Evolutionary conservation across 2,888 invertebrate species (phyloP), one percentile per base, ranked within the genome.

Genomic region (Seira sanloemensis): DNA sequence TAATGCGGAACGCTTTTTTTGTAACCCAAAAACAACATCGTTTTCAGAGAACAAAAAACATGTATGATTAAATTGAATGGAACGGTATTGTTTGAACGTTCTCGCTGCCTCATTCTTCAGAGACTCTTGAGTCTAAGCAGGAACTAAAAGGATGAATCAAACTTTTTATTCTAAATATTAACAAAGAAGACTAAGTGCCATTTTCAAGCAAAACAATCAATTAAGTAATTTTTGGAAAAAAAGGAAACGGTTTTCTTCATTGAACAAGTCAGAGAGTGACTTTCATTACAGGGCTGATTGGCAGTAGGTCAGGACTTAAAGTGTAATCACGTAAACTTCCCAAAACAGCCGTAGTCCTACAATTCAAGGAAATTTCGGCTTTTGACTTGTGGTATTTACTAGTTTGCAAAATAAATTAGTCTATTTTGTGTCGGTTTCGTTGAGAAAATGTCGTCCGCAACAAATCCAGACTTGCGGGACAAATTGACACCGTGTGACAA

Each of bases 361-460:
- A 12, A 9, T 24, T 67, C n/a, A 18, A 24, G 81, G 81, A 80
- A 75, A 82, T 82, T 82, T 82, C 76, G 82, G 82, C 76, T 54
- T 19, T 58, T 9, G 9, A 50, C 19, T 67, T 76, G 67, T 67
- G 37, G 65, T n/a, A 18, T 37, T 65, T 16, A 62, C 18, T 62
- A n/a, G n/a, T n/a, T n/a, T n/a, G n/a, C n/a, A n/a, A n/a, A n/a
- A n/a, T n/a, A n/a, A n/a, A n/a, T n/a, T n/a, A n/a, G n/a, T n/a
- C n/a, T n/a, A n/a, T n/a, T n/a, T n/a, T n/a, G n/a, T n/a, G n/a
- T n/a, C n/a, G n/a, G n/a, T n/a, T n/a, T n/a, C n/a, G n/a, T n/a
- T n/a, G n/a, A n/a, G n/a, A n/a, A n/a, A n/a, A n/a, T n/a, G n/a
- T n/a, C n/a, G n/a, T n/a, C n/a, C n/a, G n/a, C n/a, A n/a, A n/a